Evolutionary conservation across 2,888 invertebrate species (phyloP).

Genomic region (Gymnosoma rotundatum): DNA sequence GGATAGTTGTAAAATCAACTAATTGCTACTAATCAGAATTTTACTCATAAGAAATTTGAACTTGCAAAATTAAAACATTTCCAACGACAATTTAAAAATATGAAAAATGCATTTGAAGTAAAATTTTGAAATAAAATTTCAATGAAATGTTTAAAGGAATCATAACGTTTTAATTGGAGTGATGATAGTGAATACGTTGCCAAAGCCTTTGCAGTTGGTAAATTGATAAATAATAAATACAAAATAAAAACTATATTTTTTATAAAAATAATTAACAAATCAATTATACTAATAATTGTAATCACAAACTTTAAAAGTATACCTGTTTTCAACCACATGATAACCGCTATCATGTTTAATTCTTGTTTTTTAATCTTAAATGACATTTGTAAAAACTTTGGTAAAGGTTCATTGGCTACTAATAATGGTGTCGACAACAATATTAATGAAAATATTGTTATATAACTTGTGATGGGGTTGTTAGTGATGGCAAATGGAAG

Average conservation of each 20-base stretch:
- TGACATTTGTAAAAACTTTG: slow-evolving; percentile 65
- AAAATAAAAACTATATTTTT: slow-evolving; percentile 46
- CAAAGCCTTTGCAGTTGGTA: slow-evolving; percentile 46
- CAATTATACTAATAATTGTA: slow-evolving; percentile 66
- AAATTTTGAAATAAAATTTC: slow-evolving; percentile 30
- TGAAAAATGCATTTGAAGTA: slow-evolving; percentile 37
- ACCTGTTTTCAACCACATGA: slow-evolving; percentile 29
- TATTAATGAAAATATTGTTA: slow-evolving; percentile 38
- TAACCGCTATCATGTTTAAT: slow-evolving; percentile 16
- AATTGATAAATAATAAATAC: slow-evolving; percentile 49
- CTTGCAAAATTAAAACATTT: slow-evolving; percentile 57
- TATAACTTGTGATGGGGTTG: slow-evolving; percentile 42
- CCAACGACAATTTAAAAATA: slow-evolving; percentile 34
- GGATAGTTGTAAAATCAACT: slow-evolving; percentile 75
- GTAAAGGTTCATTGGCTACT: slow-evolving; percentile 65
- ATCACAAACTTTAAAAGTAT: slow-evolving; percentile 65
- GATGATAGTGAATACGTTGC: slow-evolving; percentile 9
- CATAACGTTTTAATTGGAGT: slow-evolving; percentile 17
- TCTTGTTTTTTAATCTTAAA: slow-evolving; percentile 24
- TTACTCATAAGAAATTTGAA: slow-evolving; percentile 77
- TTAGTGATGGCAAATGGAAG: slow-evolving; percentile 57
- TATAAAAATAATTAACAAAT: slow-evolving; percentile 53
- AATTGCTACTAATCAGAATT: slow-evolving; percentile 72
- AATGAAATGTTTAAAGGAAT: slow-evolving; percentile 41
- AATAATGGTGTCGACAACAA: slow-evolving; percentile 60